phyloP scores from a whole-genome alignment of 2,113 vertebrate genomes.

The Alethe castanea region DNA sequence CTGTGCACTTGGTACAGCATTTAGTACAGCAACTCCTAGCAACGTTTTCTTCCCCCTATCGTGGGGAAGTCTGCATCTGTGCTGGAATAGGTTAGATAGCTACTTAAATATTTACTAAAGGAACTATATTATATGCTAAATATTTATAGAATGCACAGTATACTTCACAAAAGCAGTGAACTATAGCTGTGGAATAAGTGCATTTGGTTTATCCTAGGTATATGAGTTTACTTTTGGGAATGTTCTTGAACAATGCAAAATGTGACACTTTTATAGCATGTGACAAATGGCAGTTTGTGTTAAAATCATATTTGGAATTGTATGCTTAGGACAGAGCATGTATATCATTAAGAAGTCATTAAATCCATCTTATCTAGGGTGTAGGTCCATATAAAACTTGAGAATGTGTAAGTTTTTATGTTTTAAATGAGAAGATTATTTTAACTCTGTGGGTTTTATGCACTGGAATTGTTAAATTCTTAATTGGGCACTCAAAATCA shows the following conservation, averaged over 20 bases:
- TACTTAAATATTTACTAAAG: constrained; percentile 53
- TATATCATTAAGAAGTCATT: background rate
- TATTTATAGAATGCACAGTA: constrained; percentile 2
- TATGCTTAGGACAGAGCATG: background rate
- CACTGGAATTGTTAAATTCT: background rate
- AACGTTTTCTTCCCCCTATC: background rate
- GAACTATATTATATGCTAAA: constrained; percentile 41
- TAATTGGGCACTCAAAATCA: background rate
- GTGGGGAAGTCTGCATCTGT: constrained; percentile 43
- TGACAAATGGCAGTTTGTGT: background rate
- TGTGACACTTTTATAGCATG: background rate
- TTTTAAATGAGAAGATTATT: background rate
- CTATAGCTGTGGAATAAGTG: background rate
- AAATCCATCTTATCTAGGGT: background rate
- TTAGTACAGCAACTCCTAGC: background rate
- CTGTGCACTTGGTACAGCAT: background rate
- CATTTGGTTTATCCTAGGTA: background rate
- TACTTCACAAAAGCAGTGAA: background rate
- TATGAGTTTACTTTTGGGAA: background rate
- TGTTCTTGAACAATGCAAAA: background rate
- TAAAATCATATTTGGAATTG: background rate
- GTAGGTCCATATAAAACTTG: background rate
- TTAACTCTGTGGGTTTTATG: background rate
- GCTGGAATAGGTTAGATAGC: background rate
- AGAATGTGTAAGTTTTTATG: background rate